Base-by-base conservation (phyloP, 2,888 invertebrate genomes). In the Troglohyphantes excavatus region DNA sequence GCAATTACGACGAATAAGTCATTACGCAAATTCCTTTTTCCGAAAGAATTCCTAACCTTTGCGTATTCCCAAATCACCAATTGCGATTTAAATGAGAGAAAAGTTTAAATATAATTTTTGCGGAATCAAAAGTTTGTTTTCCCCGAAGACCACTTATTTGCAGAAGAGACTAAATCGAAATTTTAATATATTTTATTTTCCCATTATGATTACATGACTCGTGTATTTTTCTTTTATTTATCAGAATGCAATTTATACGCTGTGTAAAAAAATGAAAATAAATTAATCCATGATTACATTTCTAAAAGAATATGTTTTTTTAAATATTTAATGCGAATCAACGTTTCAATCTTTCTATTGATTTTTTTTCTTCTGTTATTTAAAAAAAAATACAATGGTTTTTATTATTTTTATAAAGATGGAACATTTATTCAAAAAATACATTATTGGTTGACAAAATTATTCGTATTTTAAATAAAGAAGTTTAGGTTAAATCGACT, bases 31-130 rank as follows among this genome's bases (percentile, higher is more conserved):
- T n/a, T 53, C 53, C 53, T 53, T 53, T 9, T n/a, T 46, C 33
- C 33, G 7, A 39, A 53, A 53, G n/a, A 53, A 53, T 53, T 53
- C n/a, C 7, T 13, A n/a, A 53, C 53, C n/a, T n/a, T 53, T 53
- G 53, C n/a, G 53, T 53, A 53, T 53, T 53, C 53, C 53, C 53
- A 53, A 53, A 53, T 53, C 53, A n/a, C 53, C 53, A 53, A 53
- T 53, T n/a, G 53, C 5, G 53, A 53, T 53, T 53, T n/a, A 53
- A 53, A 53, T 53, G n/a, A 53, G 53, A 53, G 13, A 53, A 53
- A 53, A 53, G 13, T 53, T 53, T 53, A 53, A 53, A 53, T 53
- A 53, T 53, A 53, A 53, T 53, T 53, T 33, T n/a, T 53, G n/a
- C 5, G 39, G 53, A 17, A 53, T 53, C 53, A 17, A 53, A 53